Evolutionary conservation across 2,797 vertebrate genomes (phyloP).

Genomic region (Myripristis jacobus): DNA sequence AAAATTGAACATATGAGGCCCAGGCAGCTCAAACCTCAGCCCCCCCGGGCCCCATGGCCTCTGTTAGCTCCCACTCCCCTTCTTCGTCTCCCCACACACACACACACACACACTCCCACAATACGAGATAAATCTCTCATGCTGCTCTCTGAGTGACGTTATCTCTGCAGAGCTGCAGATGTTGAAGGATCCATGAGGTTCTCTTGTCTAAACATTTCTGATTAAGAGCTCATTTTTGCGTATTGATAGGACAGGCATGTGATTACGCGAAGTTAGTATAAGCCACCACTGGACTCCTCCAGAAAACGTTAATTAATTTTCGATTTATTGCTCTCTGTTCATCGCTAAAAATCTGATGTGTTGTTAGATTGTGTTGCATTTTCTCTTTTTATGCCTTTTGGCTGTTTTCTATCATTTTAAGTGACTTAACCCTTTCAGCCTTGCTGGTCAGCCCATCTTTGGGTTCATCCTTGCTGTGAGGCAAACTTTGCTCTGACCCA

Average conservation of each 20-base stretch:
- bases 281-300: not conserved
- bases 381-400: not conserved
- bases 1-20: slow-evolving; percentile 79
- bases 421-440: too few relatives aligned
- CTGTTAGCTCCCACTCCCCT: slow-evolving; percentile 68
- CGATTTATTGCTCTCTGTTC: not conserved
- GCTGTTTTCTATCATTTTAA: not conserved
- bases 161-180: slow-evolving; percentile 79
- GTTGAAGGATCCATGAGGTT: slow-evolving; percentile 66
- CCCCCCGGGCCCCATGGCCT: slow-evolving; percentile 73
- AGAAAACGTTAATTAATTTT: too few relatives aligned
- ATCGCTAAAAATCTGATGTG: not conserved
- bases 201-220: slow-evolving; percentile 51
- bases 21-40: slow-evolving; percentile 72
- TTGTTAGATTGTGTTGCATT: not conserved
- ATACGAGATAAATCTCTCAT: slow-evolving; percentile 79
- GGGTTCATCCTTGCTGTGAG: too few relatives aligned
- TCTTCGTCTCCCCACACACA: slow-evolving; percentile 55
- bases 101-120: slow-evolving; percentile 80
- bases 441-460: too few relatives aligned
- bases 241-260: slow-evolving; percentile 6
- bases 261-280: not conserved
- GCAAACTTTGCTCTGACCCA: too few relatives aligned
- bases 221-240: slow-evolving; percentile 20
- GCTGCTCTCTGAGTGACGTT: slow-evolving; percentile 78